A percentile compares a stretch with the other conserved stretches of the same genome.
Conservation (phyloP, 2,113 vertebrate genomes). For the Dasyornis broadbenti region DNA sequence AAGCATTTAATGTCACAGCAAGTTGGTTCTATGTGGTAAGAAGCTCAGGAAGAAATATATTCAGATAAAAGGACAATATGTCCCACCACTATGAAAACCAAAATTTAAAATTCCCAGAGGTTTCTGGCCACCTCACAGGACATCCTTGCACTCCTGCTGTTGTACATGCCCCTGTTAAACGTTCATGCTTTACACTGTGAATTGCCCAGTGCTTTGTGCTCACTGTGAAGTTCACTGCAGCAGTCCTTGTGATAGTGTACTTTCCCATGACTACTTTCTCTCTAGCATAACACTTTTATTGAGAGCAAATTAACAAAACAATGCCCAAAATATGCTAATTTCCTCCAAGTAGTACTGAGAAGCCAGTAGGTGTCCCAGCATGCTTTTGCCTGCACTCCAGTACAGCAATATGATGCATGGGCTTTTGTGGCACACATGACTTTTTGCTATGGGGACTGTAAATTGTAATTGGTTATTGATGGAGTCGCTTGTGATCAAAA, state of each 20-base stretch:
- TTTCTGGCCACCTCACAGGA: neutral
- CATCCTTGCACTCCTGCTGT: neutral
- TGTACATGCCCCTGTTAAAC: accelerated
- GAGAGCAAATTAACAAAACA: neutral
- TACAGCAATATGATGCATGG: accelerated
- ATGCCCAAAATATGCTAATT: neutral
- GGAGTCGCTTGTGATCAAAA: neutral
- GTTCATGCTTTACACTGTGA: neutral
- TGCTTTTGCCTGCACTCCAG: neutral
- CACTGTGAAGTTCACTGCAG: neutral
- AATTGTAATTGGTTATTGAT: neutral
- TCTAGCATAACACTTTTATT: neutral
- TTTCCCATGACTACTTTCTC: neutral
- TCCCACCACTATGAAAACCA: neutral
- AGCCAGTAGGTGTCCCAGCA: neutral
- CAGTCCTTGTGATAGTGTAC: accelerated
- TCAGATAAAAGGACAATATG: neutral
- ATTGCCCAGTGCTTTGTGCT: accelerated
- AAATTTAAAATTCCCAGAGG: neutral
- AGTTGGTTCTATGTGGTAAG: accelerated
- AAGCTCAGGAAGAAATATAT: neutral
- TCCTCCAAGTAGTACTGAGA: neutral
- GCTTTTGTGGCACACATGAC: neutral
- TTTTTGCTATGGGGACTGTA: neutral
- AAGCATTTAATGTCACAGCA: neutral